phyloP scores from a whole-genome alignment of 2,113 vertebrate species.

The Protomyctophum bolini region DNA sequence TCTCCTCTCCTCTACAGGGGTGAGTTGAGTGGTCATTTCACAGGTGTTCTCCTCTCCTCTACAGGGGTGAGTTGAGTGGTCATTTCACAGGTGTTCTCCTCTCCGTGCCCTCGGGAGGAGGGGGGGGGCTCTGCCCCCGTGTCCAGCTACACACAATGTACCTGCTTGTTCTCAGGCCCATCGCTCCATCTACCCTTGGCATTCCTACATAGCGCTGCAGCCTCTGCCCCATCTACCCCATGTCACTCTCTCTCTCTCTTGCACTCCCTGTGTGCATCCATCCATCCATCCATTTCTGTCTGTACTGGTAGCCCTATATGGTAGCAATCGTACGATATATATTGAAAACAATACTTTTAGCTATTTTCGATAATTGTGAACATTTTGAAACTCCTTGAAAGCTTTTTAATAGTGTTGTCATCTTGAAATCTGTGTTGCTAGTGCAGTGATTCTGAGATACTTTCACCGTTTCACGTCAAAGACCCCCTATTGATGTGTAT shows the following conservation, averaged over 20 bases:
- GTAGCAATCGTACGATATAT: background rate
- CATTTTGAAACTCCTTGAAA: no score
- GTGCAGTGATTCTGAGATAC: no score
- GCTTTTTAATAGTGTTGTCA: no score
- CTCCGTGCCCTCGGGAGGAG: constrained; percentile 39
- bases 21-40: no score
- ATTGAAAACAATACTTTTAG: no score
- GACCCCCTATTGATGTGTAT: no score
- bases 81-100: constrained; percentile 67
- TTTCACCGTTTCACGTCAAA: no score
- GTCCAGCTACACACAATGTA: constrained; percentile 68
- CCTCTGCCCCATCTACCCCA: constrained; percentile 8
- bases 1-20: no score
- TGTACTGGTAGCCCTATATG: background rate
- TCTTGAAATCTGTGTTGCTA: no score
- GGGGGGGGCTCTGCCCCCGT: constrained; percentile 26
- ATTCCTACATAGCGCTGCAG: constrained; percentile 63
- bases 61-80: constrained; percentile 31
- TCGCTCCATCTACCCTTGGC: constrained; percentile 73
- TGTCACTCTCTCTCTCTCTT: constrained; percentile 18
- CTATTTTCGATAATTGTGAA: no score
- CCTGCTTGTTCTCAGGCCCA: constrained; percentile 71
- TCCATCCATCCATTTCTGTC: background rate
- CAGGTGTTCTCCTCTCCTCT: no score
- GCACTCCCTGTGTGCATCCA: constrained; percentile 1